Conservation (phyloP, 2,888 invertebrate species). For the Chloromyia formosa region DNA sequence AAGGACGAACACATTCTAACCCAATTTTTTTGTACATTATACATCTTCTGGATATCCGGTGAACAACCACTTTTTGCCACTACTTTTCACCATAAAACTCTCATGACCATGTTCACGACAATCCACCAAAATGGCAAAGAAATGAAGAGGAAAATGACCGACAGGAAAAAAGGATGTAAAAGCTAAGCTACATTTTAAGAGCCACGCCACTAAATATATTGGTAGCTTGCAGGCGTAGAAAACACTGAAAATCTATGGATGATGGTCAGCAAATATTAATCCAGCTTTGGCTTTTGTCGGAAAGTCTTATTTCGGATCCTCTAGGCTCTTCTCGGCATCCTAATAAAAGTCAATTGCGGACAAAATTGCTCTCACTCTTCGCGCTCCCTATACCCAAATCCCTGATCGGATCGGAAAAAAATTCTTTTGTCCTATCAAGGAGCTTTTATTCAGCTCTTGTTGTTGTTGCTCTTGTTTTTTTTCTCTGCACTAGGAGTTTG, state of each 20-base stretch:
- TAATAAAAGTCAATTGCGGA: slow-evolving; percentile 39
- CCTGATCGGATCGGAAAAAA: slow-evolving; percentile 26
- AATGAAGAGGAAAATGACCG: slow-evolving; percentile 39
- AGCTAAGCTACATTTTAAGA: slow-evolving; percentile 14
- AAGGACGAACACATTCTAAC: no score
- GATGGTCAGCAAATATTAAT: slow-evolving; percentile 44
- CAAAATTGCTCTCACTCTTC: slow-evolving; percentile 24
- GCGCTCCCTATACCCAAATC: background rate
- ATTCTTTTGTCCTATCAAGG: slow-evolving; percentile 37
- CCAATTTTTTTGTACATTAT: no score
- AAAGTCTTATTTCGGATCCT: slow-evolving; percentile 33
- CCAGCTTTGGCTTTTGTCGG: slow-evolving; percentile 36
- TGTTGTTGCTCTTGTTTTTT: no score
- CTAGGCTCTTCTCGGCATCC: slow-evolving; percentile 22
- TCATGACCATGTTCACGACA: background rate
- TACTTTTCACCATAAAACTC: no score
- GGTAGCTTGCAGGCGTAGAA: slow-evolving; percentile 14
- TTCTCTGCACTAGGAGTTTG: background rate
- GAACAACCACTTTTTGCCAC: no score
- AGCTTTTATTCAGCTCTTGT: slow-evolving; percentile 13
- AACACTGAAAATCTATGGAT: slow-evolving; percentile 13
- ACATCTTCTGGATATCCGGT: no score
- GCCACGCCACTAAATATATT: background rate
- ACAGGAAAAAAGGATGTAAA: slow-evolving; percentile 5
- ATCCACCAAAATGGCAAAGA: slow-evolving; percentile 28